Base-by-base conservation (phyloP, 2,797 vertebrate genomes). In the Helostoma temminkii region DNA sequence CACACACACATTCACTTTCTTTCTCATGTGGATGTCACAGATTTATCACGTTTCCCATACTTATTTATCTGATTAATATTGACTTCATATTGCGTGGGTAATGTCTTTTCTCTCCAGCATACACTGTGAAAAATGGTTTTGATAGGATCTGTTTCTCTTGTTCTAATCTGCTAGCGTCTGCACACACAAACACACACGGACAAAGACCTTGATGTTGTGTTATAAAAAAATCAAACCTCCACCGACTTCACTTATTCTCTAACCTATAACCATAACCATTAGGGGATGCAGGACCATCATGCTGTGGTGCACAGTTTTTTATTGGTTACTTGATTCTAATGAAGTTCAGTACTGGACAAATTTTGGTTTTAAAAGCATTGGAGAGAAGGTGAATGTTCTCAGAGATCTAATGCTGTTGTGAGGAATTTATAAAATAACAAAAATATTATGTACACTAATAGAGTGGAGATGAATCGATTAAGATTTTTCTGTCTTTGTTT, bases 71-170 rank as follows among this genome's bases (percentile, higher is more conserved):
- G 56, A 62, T 69, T 81, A 64, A 80, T 82, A 42, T 21, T 68
- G 60, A 80, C 77, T 73, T 79, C 59, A 71, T 64, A 73, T 71
- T 60, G 54, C 79, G 68, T 65, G 48, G 71, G 72, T 67, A 75
- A 79, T 81, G 62, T 73, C 42, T 74, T 76, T 71, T 67, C 75
- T 72, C 49, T 72, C 21, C 41, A 59, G 47, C 63, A 68, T 53
- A 64, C 30, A 63, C 46, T 66, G 69, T 69, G 58, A 68, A 69
- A 85, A 80, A 83, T 74, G 67, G 52, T 74, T 82, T 75, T 69
- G 67, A 86, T 71, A 76, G 79, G 71, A 89, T 80, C 54, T 61
- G 53, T 60, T 78, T 73, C 66, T 70, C 49, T 52, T 49, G 50
- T 55, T 71, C 22, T 34, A 74, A 69, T 76, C 50, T 52, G 55